Evolutionary conservation across 2,888 invertebrate genomes (phyloP).

Genomic region (Apoderus coryli): DNA sequence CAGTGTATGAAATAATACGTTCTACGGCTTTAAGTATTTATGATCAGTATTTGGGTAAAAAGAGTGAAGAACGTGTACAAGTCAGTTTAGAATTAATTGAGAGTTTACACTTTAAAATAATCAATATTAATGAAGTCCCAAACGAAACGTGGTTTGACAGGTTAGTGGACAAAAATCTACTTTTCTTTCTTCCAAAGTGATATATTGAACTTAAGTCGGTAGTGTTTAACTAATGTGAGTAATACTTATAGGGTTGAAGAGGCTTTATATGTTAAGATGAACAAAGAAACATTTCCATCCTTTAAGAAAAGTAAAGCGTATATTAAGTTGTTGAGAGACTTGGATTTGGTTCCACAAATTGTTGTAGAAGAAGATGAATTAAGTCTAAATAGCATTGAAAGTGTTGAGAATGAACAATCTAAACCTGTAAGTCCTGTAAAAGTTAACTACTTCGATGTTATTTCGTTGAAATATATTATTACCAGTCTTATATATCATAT

Average conservation of each 20-base stretch:
- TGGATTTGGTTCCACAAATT: conserved; percentile 49
- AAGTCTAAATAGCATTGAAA: conserved; percentile 40
- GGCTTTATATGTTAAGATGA: conserved; percentile 47
- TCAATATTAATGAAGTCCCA: conserved; percentile 41
- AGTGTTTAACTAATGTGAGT: too few species aligned
- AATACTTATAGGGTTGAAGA: conserved; percentile 64
- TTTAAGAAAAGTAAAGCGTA: conserved; percentile 55
- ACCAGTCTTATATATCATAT: too few species aligned
- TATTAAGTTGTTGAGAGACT: conserved; percentile 53
- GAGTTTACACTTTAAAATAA: conserved; percentile 43
- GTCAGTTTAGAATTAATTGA: conserved; percentile 47
- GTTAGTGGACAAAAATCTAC: too few species aligned
- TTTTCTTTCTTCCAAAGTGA: too few species aligned
- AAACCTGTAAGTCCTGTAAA: conserved; percentile 9
- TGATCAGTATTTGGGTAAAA: conserved; percentile 63
- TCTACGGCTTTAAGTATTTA: conserved; percentile 60
- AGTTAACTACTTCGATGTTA: too few species aligned
- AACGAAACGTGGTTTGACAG: conserved; percentile 72
- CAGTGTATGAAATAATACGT: conserved; percentile 33
- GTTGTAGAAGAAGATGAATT: conserved; percentile 41
- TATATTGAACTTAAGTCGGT: too few species aligned
- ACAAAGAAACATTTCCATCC: conserved; percentile 30
- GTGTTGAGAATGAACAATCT: conserved; percentile 28
- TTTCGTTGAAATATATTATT: too few species aligned
- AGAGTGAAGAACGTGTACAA: conserved; percentile 46